Conservation (phyloP, 2,113 vertebrate species). For the Caracal caracal region DNA sequence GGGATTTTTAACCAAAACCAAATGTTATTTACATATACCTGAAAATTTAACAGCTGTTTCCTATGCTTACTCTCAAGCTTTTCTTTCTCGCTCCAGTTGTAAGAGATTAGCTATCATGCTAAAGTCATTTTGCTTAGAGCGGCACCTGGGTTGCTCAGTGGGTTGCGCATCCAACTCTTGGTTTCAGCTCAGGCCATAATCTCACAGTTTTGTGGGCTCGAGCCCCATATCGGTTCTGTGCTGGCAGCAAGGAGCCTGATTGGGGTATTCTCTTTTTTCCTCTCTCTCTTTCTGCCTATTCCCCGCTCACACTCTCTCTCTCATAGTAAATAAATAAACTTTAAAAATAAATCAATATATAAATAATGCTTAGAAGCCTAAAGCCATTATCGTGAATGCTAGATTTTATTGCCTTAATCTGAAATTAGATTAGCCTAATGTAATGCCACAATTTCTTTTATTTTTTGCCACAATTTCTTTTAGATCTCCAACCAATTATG, state of each 20-base stretch:
- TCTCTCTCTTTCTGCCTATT: too few relatives aligned
- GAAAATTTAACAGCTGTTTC: background rate
- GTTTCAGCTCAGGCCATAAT: too few relatives aligned
- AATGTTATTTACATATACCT: background rate
- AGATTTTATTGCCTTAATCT: background rate
- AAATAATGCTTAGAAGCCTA: conserved; percentile 7
- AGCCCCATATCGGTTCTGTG: too few relatives aligned
- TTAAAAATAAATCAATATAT: too few relatives aligned
- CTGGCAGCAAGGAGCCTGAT: too few relatives aligned
- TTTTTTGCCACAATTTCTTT: background rate
- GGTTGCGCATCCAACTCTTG: too few relatives aligned
- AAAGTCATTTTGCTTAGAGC: background rate
- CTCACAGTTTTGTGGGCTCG: too few relatives aligned
- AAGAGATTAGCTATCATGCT: background rate
- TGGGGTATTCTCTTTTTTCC: too few relatives aligned
- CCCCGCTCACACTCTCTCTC: too few relatives aligned
- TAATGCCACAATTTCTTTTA: background rate
- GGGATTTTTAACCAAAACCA: conserved; percentile 22
- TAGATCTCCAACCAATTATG: background rate
- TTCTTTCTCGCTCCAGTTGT: background rate
- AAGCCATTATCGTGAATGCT: background rate
- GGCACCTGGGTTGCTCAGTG: too few relatives aligned
- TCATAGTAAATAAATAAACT: too few relatives aligned
- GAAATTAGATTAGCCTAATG: background rate
- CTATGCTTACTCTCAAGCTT: background rate